Base-by-base conservation (phyloP, 2,113 vertebrate genomes). In the Centropristis striata region DNA sequence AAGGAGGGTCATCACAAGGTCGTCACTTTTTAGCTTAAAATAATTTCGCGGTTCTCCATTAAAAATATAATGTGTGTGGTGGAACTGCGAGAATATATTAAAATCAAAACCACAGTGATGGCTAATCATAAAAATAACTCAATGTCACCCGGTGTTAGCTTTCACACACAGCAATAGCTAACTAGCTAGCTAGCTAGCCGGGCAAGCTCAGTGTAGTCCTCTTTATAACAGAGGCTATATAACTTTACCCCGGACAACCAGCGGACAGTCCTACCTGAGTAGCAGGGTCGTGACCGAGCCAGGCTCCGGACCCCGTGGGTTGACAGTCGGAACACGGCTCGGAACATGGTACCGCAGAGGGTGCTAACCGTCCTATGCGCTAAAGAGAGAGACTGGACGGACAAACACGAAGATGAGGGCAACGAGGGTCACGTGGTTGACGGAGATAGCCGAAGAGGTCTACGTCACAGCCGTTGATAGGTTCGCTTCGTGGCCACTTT, bases 1-100 rank as follows among this genome's bases (percentile, higher is more conserved):
- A n/a, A 77, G n/a, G 39, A 75, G 90, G 92, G 93, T 94, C 93
- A 91, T 79, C 47, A 59, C 91, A 95, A 95, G 94, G 94, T 85
- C 93, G 92, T 71, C 60, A 39, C 54, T 50, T 25, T 16, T 54
- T 51, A 18, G 1, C 44, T 66, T 1, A 10, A 64, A 50, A 61
- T 41, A 3, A 53, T 59, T 71, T 69, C 6, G 16, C 59, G 75
- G 51, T 47, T 50, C 3, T 7, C 23, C 14, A 11, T 57, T 53
- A 44, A 21, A 58, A 46, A 12, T 12, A 14, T 3, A 51, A 2
- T 1, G 21, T 0, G 1, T 66, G 27, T 20, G 0, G 13, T 9
- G 3, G 0, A 28, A 42, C 8, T 1, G 8, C 2, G 7, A 4
- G 0, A 46, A 15, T 4, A 16, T 11, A 11, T 51, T 12, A 13